These are phyloP conservation scores for Dryomyza anilis DNA, from an alignment of 2,888 invertebrate genomes.

Conservation along the genomic window DNA sequence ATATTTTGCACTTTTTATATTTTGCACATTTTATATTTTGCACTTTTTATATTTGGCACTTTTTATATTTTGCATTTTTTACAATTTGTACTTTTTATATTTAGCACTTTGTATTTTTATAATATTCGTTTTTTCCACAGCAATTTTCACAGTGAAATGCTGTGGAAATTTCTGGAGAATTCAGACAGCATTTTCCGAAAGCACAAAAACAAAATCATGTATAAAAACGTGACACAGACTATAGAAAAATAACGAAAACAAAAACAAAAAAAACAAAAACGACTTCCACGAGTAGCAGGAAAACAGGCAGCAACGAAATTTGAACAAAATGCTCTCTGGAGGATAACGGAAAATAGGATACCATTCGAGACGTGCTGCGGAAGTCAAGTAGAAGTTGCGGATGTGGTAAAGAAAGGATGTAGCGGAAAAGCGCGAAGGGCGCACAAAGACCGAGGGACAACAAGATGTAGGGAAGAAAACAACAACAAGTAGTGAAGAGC, in stretches of 20 bases:
- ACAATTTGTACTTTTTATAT: not conserved
- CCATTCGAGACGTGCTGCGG: conserved; percentile 3
- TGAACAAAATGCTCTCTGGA: conserved; percentile 13
- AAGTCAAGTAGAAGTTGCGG: not conserved
- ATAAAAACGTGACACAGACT: too few species aligned
- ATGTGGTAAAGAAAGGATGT: not conserved
- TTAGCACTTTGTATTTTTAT: too few species aligned
- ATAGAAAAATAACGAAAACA: too few species aligned
- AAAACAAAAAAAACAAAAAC: not conserved
- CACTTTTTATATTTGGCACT: not conserved
- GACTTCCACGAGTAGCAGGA: not conserved
- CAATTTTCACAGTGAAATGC: not conserved
- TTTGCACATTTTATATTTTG: not conserved
- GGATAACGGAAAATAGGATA: conserved; percentile 13
- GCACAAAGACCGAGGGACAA: not conserved
- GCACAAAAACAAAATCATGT: not conserved
- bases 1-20: too few species aligned
- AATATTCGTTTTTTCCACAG: not conserved
- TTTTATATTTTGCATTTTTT: not conserved
- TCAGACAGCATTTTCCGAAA: not conserved
- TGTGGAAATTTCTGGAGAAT: conserved; percentile 12
- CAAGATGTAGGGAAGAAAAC: not conserved
- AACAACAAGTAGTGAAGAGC: not conserved
- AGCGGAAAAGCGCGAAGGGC: not conserved
- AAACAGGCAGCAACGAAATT: conserved; percentile 1